Base-by-base conservation (phyloP, 2,888 invertebrate species). In the Odontocerum albicorne region DNA sequence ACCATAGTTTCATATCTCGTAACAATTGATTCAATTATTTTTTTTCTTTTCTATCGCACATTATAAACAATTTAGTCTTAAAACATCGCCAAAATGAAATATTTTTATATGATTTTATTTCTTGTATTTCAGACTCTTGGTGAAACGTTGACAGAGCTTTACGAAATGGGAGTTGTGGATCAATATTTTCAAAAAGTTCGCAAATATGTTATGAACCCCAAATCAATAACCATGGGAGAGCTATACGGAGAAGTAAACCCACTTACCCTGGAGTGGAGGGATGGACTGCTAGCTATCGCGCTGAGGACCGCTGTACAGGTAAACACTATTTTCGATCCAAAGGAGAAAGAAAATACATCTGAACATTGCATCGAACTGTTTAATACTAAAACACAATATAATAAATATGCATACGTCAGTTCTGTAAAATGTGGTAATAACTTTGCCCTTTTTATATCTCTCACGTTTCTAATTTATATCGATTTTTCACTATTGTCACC, bases 201-300 rank as follows among this genome's bases (percentile, higher is more conserved):
- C 63, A 87, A 86, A 53, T 90, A 88, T 66, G 84, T 87, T 1
- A 80, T 95, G 73, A 95, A 95, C 70, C 95, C 95, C 0, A 95
- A 95, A 72, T 88, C 93, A 22, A 84, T 95, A 8, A 85, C 85
- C 1, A 87, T 92, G 66, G 93, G 92, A 13, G 93, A 95, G 70
- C 71, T 95, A 10, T 95, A 94, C 64, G 95, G 95, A 0, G 91
- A 88, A 68, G 86, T 94, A 0, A 89, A 92, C 70, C 73, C 84
- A 8, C 82, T 87, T 62, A 92, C 94, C 0, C 74, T 93, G 63
- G 95, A 95, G 71, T 95, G 95, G 95, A 86, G 85, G 64, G 95
- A 95, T 68, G 95, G 95, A 0, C 79, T 95, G 1, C 79, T 95
- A 68, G 93, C 77, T 1, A 66, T 77, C 3, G 67, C 73, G 32